phyloP scores from a whole-genome alignment of 2,113 vertebrate genomes.

The Burhinus bistriatus region DNA sequence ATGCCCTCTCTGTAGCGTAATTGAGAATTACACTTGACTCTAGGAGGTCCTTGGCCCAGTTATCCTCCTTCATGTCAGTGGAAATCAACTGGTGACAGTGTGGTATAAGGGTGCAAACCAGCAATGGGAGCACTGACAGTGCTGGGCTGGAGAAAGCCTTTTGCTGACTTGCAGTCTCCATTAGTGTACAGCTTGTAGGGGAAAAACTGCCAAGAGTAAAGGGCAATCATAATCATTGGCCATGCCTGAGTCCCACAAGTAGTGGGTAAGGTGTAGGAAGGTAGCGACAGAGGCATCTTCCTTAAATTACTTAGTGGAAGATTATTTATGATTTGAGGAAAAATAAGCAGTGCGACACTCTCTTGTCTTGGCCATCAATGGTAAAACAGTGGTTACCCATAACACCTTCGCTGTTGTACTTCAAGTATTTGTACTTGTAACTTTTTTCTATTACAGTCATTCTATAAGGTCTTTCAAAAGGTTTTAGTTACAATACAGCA shows the following conservation, averaged over 20 bases:
- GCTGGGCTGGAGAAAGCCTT: neutral
- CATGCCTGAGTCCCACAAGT: neutral
- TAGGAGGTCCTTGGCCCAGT: neutral
- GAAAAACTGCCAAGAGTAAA: neutral
- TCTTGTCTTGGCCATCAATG: neutral
- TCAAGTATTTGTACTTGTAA: neutral
- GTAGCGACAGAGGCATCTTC: neutral
- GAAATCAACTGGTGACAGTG: neutral
- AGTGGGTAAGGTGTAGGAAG: neutral
- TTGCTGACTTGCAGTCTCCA: neutral
- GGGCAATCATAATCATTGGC: neutral
- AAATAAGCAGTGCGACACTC: neutral
- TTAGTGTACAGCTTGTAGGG: neutral
- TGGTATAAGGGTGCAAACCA: neutral
- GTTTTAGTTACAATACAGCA: neutral
- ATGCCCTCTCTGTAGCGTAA: neutral
- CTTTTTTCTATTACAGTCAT: neutral
- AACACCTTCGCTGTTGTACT: neutral
- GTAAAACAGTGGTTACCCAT: neutral
- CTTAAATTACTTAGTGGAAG: neutral
- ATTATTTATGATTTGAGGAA: neutral
- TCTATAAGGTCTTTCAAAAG: neutral
- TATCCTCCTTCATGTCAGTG: neutral
- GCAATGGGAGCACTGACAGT: neutral
- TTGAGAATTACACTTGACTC: neutral